These are phyloP conservation scores for Cephalophus harveyi DNA, from an alignment of 2,113 vertebrate species.

Conservation along the genomic window DNA sequence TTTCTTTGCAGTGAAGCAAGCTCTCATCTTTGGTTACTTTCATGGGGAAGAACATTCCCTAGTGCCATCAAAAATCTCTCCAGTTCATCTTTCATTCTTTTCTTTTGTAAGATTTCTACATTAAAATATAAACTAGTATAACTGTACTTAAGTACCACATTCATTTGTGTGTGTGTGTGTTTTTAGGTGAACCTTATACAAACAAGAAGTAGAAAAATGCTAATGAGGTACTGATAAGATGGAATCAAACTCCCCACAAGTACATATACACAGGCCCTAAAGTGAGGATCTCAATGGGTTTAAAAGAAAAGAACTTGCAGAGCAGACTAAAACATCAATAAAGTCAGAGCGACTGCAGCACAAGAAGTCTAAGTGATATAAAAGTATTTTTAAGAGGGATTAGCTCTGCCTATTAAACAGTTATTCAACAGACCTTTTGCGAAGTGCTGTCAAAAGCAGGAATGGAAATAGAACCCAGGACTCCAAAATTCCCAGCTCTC, in stretches of 20 bases:
- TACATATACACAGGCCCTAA: background rate
- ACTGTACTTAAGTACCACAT: background rate
- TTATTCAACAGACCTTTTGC: constrained; percentile 11
- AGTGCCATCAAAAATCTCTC: background rate
- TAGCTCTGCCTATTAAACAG: constrained; percentile 20
- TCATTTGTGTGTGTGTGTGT: background rate
- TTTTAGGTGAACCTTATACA: background rate
- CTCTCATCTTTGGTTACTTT: background rate
- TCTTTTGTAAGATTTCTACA: background rate
- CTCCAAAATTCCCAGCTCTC: constrained; percentile 10
- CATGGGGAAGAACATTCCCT: background rate
- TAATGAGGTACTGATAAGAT: background rate
- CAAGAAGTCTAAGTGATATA: background rate
- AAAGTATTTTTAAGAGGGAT: constrained; percentile 39
- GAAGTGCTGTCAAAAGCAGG: constrained; percentile 39
- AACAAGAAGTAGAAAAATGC: background rate
- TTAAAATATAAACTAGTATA: no score
- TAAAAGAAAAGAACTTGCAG: background rate
- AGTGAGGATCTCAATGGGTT: background rate
- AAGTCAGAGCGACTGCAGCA: background rate
- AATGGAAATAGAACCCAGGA: constrained; percentile 49
- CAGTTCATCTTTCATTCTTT: background rate
- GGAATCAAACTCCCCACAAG: background rate
- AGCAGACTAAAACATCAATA: background rate
- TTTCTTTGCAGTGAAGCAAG: background rate